Percentiles rank a stretch among this genome's conserved stretches.
Conservation (phyloP, 2,888 invertebrate genomes). For the Sinelater perroti region DNA sequence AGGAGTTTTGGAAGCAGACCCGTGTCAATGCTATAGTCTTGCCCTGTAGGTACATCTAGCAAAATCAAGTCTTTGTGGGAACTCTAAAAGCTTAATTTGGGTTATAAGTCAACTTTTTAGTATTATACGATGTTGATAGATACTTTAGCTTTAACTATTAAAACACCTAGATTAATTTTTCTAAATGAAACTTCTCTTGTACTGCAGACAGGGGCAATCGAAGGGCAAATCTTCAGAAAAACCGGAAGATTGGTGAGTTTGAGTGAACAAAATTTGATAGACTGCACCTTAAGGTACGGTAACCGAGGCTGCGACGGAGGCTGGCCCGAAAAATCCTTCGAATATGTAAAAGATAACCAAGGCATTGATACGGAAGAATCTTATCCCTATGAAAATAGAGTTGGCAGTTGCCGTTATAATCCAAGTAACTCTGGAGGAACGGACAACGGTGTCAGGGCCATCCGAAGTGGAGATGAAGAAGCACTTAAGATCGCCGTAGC, state of each 20-base stretch:
- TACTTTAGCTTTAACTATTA: neutral
- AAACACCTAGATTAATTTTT: neutral
- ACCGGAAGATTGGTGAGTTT: constrained; percentile 50
- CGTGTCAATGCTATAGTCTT: too few species aligned
- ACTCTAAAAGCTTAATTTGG: too few species aligned
- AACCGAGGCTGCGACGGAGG: constrained; percentile 54
- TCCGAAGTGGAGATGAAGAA: constrained; percentile 70
- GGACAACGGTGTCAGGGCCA: constrained; percentile 79
- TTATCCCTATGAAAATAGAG: constrained; percentile 51
- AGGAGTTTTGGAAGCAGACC: too few species aligned
- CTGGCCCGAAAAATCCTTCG: constrained; percentile 57
- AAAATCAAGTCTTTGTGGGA: too few species aligned
- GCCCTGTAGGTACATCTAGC: too few species aligned
- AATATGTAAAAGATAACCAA: constrained; percentile 53
- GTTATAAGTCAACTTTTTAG: too few species aligned
- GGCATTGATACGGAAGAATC: constrained; percentile 49
- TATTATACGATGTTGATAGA: neutral
- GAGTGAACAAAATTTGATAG: constrained; percentile 58
- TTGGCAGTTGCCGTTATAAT: constrained; percentile 50
- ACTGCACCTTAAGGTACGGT: constrained; percentile 57
- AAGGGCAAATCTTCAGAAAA: constrained; percentile 41
- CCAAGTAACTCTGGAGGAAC: too few species aligned
- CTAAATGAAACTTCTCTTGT: too few species aligned
- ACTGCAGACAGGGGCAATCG: constrained; percentile 21
- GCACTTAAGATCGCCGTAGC: constrained; percentile 79